Conservation (phyloP, 35 echinoderm and acorn worm genomes). For the Acanthaster planci region DNA sequence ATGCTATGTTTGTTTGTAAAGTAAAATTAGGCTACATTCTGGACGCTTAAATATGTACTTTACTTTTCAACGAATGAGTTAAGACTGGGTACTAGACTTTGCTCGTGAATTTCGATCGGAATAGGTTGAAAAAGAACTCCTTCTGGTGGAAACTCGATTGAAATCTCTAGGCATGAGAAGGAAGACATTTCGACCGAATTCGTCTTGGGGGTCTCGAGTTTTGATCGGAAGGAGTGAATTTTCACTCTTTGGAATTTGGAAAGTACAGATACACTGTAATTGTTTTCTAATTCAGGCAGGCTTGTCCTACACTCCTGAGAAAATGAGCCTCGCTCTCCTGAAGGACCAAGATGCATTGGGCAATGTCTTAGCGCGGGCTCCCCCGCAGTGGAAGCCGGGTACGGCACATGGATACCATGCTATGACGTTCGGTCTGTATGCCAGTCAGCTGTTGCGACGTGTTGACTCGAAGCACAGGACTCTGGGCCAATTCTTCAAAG, state of each 20-base stretch:
- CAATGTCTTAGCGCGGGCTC: constrained; percentile 25
- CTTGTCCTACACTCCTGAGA: neutral
- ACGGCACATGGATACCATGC: constrained; percentile 58
- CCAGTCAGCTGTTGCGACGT: constrained; percentile 47
- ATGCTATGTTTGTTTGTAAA: neutral
- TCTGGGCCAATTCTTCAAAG: constrained; percentile 61
- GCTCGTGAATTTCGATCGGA: no score
- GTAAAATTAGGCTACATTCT: neutral
- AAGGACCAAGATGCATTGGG: constrained; percentile 42
- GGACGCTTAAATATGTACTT: neutral
- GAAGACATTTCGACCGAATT: no score
- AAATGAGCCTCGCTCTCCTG: constrained; percentile 37
- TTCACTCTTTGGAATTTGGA: no score
- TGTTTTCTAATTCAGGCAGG: constrained; percentile 14
- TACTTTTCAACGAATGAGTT: neutral
- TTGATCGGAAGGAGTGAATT: neutral
- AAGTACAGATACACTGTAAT: no score
- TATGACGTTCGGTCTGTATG: constrained; percentile 39
- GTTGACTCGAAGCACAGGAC: constrained; percentile 60
- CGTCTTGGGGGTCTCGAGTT: no score
- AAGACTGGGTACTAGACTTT: neutral
- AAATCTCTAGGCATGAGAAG: no score
- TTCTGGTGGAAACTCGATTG: no score
- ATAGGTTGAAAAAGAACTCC: no score
- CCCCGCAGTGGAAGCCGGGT: constrained; percentile 68